phyloP scores from a whole-genome alignment of 92 coral and sea anemone genomes.

The Porites divaricata region DNA sequence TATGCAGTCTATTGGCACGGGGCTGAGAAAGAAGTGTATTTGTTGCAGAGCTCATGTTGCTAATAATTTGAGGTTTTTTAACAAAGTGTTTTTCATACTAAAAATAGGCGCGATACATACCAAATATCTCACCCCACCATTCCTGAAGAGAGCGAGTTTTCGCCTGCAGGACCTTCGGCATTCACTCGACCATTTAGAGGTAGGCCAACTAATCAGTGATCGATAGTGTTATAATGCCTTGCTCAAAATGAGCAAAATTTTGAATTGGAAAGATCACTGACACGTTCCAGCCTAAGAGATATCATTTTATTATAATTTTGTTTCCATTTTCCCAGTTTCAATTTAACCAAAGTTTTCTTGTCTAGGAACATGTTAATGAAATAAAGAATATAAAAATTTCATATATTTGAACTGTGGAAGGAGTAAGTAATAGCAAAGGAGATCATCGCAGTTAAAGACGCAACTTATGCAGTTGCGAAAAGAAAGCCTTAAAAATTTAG shows the following conservation, averaged over 20 bases:
- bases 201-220: not conserved
- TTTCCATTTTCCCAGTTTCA: no score
- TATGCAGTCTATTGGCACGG: no score
- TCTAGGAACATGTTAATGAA: no score
- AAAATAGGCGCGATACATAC: slow-evolving; percentile 39
- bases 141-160: slow-evolving; percentile 34
- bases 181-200: slow-evolving; percentile 41
- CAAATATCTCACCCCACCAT: slow-evolving; percentile 37
- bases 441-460: no score
- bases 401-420: no score
- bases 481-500: no score
- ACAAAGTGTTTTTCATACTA: not conserved
- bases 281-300: not conserved
- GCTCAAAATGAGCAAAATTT: not conserved
- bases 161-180: slow-evolving; percentile 30
- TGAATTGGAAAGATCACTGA: not conserved
- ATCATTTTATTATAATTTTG: no score
- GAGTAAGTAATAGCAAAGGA: no score
- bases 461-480: no score
- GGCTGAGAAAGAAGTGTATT: no score
- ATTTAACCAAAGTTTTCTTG: no score
- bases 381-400: no score
- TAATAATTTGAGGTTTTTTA: not conserved
- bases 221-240: not conserved
- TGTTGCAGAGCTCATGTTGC: not conserved